Base-by-base conservation (phyloP, 2,888 invertebrate species). In the Oasisia sp. region DNA sequence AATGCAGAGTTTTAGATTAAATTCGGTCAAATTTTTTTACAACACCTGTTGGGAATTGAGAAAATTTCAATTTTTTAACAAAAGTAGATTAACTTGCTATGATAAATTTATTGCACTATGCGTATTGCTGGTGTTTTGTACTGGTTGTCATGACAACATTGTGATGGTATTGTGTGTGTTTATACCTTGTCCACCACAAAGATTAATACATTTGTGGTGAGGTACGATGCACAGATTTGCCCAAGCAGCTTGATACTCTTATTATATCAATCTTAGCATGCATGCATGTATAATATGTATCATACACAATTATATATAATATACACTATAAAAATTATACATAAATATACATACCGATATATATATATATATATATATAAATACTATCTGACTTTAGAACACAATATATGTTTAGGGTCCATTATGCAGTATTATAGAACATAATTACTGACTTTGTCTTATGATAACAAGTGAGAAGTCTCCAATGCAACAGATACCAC, bases 351-450 rank as follows among this genome's bases (percentile, higher is more conserved):
- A 89, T 89, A 89, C 19, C 1, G 12, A 12, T 89, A 89, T 0
- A 89, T 19, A 89, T 89, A 89, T 89, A 19, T 89, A 89, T 89
- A 89, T 90, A 90, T 32, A 90, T 90, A 90, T 89, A 14, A 38
- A 90, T 32, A 32, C 32, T 19, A 27, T 32, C n/a, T 32, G n/a
- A 32, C 27, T 38, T 90, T n/a, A 44, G 90, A 74, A 27, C n/a
- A 74, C 74, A 74, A 74, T 7, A 74, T n/a, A 74, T 19, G 19
- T 74, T 74, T 74, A 27, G 2, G 74, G 74, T 74, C n/a, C 19
- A n/a, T 74, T 74, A 74, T 74, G 74, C 74, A 74, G 74, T 74
- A 74, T 74, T 74, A n/a, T n/a, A 74, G 74, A n/a, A 74, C 27
- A 4, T 27, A 27, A 74, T 74, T 0, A 7, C 74, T 74, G 27